Evolutionary conservation across 2,113 vertebrate genomes (phyloP), one percentile per base, ranked within the genome.

Genomic region (Salvator merianae): DNA sequence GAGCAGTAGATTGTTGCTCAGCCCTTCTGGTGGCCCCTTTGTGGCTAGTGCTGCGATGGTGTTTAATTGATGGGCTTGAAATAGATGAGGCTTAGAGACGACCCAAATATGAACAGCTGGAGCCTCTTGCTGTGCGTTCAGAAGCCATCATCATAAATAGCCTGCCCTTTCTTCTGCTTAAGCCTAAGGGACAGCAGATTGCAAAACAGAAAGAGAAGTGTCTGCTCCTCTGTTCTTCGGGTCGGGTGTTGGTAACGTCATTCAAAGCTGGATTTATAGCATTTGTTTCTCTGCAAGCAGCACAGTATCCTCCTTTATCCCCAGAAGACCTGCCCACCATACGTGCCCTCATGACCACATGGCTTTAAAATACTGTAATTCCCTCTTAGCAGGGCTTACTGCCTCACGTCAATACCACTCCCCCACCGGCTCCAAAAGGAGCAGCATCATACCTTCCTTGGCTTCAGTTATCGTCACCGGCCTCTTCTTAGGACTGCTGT

Each of bases 391-490:
- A 43, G 50, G 47, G n/a, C 77, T 85, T 53, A 3, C 74, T 63
- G 84, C 16, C 55, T 3, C 71, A 53, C 75, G 80, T 71, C 71
- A 0, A 0, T 1, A 0, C 78, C 30, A 59, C 86, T 65, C 1
- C 0, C n/a, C 70, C 70, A 65, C 79, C 76, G 28, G 34, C 65
- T 72, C 80, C 82, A 82, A 69, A 74, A 40, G 81, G 43, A 79
- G 59, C 26, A 0, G 62, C 69, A 20, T 12, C 53, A 26, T 81
- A 40, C 55, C 34, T 26, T n/a, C 34, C 13, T 34, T 59, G 73
- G 30, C 34, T 86, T 76, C 47, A 36, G 50, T 55, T 68, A 18
- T 40, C 47, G 53, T 73, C 59, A 43, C 22, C 8, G 30, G 24
- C 66, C 30, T 32, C 24, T 53, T 34, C n/a, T 53, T 43, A 47